Percentiles rank a stretch among this genome's conserved stretches.
Evolutionary conservation across 2,113 vertebrate genomes (phyloP).

Genomic region (Anthoscopus minutus): DNA sequence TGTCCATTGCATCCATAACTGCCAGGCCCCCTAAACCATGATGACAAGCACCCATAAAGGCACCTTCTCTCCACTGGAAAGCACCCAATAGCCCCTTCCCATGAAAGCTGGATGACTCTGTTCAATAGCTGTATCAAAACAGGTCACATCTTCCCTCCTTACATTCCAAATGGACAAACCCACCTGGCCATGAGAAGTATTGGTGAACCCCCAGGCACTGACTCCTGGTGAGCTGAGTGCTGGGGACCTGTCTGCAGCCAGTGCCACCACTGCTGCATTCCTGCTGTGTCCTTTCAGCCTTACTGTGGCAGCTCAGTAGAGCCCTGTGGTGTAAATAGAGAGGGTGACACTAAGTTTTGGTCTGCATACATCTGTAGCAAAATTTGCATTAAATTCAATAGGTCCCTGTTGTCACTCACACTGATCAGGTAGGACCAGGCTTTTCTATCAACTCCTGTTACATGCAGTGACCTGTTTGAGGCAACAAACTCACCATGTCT

Average conservation of each 20-base stretch:
- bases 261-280: background rate
- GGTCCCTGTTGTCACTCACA: background rate
- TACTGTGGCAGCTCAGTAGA: background rate
- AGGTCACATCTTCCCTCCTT: background rate
- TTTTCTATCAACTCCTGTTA: background rate
- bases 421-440: background rate
- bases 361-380: background rate
- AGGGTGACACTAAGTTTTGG: background rate
- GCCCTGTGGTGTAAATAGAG: background rate
- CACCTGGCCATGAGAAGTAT: background rate
- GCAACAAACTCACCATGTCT: conserved; percentile 34
- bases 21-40: background rate
- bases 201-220: accelerated
- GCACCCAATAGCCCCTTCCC: background rate
- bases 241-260: accelerated
- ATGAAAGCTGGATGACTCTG: background rate
- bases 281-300: background rate
- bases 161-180: background rate
- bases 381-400: background rate
- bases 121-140: background rate
- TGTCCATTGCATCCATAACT: background rate
- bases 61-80: background rate
- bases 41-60: background rate
- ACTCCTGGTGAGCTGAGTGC: background rate
- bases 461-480: conserved; percentile 20